phyloP scores from a whole-genome alignment of 2,888 invertebrate genomes.

The Syrphus vitripennis region DNA sequence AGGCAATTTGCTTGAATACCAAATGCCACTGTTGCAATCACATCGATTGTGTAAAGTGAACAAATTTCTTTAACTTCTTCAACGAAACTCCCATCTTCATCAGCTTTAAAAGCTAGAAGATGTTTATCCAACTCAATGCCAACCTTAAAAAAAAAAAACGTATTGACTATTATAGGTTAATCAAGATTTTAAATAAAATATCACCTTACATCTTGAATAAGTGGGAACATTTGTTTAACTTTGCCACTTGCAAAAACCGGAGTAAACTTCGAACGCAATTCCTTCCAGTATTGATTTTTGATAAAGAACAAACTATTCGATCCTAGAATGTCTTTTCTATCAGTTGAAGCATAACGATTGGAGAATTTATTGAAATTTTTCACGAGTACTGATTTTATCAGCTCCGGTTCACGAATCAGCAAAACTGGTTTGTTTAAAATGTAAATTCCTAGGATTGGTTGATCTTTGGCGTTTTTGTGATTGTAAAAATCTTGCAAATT shows the following conservation, averaged over 20 bases:
- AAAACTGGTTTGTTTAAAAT: conserved; percentile 78
- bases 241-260: conserved; percentile 81
- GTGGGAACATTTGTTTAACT: conserved; percentile 78
- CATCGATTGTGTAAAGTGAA: conserved; percentile 73
- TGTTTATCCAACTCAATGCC: conserved; percentile 72
- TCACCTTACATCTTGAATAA: too few species aligned
- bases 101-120: conserved; percentile 4
- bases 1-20: conserved; percentile 74
- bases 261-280: conserved; percentile 80
- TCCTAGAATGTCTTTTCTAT: conserved; percentile 80
- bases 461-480: conserved; percentile 56
- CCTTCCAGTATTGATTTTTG: conserved; percentile 81
- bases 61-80: conserved; percentile 73
- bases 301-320: conserved; percentile 81
- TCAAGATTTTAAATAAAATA: too few species aligned
- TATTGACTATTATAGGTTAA: too few species aligned
- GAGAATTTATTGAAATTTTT: conserved; percentile 81
- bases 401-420: conserved; percentile 76
- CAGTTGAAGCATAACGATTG: conserved; percentile 74
- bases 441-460: conserved; percentile 75
- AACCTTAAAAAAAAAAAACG: too few species aligned
- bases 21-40: conserved; percentile 74
- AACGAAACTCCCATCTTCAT: not conserved
- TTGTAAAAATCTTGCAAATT: conserved; percentile 75
- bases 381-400: conserved; percentile 76